Conservation (phyloP, 1,140 invertebrate species). For the Melanaphis sacchari region DNA sequence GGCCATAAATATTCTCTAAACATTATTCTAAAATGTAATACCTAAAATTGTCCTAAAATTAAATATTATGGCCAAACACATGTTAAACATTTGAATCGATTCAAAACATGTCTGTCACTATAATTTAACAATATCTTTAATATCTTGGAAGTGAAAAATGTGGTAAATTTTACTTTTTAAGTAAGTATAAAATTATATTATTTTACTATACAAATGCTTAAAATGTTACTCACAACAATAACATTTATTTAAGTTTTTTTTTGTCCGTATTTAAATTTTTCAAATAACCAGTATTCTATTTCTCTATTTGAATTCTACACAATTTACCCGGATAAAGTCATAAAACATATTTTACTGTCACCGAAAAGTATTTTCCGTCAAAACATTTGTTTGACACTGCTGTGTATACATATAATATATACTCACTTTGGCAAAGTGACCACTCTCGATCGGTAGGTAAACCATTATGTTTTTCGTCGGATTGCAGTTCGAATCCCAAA, state of each 20-base stretch:
- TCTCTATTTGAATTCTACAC: not conserved
- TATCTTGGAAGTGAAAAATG: not conserved
- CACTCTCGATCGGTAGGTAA: not conserved
- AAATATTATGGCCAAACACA: not conserved
- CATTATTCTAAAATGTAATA: too few species aligned
- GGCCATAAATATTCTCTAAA: too few species aligned
- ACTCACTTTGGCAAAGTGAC: not conserved
- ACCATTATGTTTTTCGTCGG: not conserved
- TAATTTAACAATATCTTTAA: not conserved
- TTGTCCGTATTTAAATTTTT: not conserved
- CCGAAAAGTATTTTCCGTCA: not conserved
- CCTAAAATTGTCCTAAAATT: not conserved
- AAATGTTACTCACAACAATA: not conserved
- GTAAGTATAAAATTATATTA: not conserved
- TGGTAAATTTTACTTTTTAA: not conserved
- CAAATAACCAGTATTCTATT: not conserved
- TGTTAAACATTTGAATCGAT: not conserved
- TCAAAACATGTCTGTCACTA: not conserved
- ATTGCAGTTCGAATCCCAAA: not conserved
- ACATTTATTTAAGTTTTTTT: not conserved
- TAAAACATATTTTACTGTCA: not conserved
- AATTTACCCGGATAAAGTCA: not conserved
- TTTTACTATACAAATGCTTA: not conserved
- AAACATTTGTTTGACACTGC: not conserved
- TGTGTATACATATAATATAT: not conserved